Evolutionary conservation across 2,797 vertebrate genomes (phyloP), one percentile per base, ranked within the genome.

Genomic region (Ambastaia sidthimunki): DNA sequence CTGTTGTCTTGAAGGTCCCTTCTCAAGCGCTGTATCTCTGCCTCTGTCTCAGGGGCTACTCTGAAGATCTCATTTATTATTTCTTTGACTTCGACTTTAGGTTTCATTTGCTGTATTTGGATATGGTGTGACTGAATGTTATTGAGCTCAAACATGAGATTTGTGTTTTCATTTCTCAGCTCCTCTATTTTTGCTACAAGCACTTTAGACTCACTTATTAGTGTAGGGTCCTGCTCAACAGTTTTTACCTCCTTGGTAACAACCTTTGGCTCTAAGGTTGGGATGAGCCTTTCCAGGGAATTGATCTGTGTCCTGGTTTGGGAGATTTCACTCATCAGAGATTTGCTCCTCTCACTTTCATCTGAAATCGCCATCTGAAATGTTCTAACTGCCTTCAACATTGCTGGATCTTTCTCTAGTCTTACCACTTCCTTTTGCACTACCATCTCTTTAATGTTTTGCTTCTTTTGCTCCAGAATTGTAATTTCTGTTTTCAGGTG

Each of bases 191-290:
- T 84, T 68, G 75, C 75, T 78, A 80, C 91, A 80, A 98, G 91
- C 70, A 81, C 93, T 76, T 91, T 87, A 9, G 92, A 92, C 82
- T 98, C 95, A 48, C 48, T 90, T 71, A 98, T 77, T 34, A 97
- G 92, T 28, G 93, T 91, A 0, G 95, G 96, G 82, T 98, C 96
- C 88, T 95, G 95, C 89, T 99, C 96, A 66, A 99, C 89, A 87
- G 90, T 95, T 90, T 95, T 98, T 41, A 97, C 92, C 85, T 98
- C 98, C 88, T 97, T 99, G 52, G 95, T 96, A 37, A 99, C 92
- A 83, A 98, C 84, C 83, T 97, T 98, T 2, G 97, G 97, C 85
- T 94, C 92, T 81, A 95, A 92, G 0, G 90, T 93, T 55, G 95
- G 93, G 84, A 98, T 97, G 3, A 94, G 81, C 84, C 91, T 94